Base-by-base conservation (phyloP, 2,888 invertebrate genomes). In the Pandemis heparana region DNA sequence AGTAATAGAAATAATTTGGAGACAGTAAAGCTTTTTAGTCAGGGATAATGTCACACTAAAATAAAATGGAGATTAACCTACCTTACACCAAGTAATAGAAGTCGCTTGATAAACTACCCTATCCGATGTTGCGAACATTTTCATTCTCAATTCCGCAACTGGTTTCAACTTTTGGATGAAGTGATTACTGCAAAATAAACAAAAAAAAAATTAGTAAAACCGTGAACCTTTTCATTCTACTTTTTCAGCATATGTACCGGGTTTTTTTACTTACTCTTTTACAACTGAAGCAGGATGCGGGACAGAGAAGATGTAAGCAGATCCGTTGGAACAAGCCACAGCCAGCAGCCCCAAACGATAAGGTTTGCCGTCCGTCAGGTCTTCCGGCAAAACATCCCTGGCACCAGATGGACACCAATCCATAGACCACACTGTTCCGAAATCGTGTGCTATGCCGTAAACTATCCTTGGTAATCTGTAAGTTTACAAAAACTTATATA, bases 321-420 rank as follows among this genome's bases (percentile, higher is more conserved):
- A 85, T 10, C 96, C 96, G 83, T 96, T 95, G 0, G 96, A 96
- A 79, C 96, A 96, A 0, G 96, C 96, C 4, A 95, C 92, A 1
- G 97, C 97, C 48, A 97, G 83, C n/a, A 97, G 86, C 3, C 97
- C 97, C 81, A 97, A 89, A 79, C 96, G 90, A 46, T 82, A 82
- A 5, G 86, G 72, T 53, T 75, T 77, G 0, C 70, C 51, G 39
- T 71, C 66, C 56, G 78, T 64, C 7, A 63, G 70, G 0, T 68
- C 69, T 5, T 65, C 80, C 62, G 68, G 43, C 0, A 75, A 51
- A 0, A 9, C 6, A 72, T 96, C 95, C 77, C 96, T 95, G 75
- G 96, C 95, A 10, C 97, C 97, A 0, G 96, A 96, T 7, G 97
- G 97, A 86, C 97, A 97, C 97, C 97, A 97, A 79, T 96, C 96